Evolutionary conservation across 2,797 vertebrate genomes (phyloP).

Genomic region (Bradypus variegatus): DNA sequence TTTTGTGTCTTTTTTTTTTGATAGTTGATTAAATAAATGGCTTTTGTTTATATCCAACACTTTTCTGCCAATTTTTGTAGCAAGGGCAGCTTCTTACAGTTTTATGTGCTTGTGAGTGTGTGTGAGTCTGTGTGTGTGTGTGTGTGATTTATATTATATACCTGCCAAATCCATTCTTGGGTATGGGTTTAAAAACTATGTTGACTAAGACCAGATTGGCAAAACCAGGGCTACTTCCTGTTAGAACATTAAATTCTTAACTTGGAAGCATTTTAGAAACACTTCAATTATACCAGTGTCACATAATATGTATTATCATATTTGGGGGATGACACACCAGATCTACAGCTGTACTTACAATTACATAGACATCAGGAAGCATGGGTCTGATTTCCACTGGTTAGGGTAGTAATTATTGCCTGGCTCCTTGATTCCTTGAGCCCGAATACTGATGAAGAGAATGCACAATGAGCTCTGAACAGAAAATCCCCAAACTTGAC

Average conservation of each 20-base stretch:
- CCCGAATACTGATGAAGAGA: slow-evolving; percentile 15
- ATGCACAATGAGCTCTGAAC: neutral
- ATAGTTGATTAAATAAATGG: neutral
- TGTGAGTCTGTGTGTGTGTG: neutral
- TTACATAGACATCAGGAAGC: neutral
- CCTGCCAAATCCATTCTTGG: neutral
- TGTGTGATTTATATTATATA: neutral
- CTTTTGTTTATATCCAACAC: neutral
- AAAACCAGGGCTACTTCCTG: neutral
- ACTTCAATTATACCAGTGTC: neutral
- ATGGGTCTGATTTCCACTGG: neutral
- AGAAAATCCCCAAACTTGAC: neutral
- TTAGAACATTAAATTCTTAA: neutral
- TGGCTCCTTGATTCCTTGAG: neutral
- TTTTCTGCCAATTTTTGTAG: neutral
- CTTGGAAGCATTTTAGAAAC: neutral
- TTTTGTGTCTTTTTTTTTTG: neutral
- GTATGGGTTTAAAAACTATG: neutral
- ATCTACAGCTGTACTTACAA: slow-evolving; percentile 1
- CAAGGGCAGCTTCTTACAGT: neutral
- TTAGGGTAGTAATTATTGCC: neutral
- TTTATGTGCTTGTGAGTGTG: neutral
- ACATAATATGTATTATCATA: neutral
- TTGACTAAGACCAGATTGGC: neutral
- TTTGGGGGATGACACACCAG: neutral